Evolutionary conservation across 2,113 vertebrate species (phyloP), one percentile per base, ranked within the genome.

Genomic region (Corythornis cristatus): DNA sequence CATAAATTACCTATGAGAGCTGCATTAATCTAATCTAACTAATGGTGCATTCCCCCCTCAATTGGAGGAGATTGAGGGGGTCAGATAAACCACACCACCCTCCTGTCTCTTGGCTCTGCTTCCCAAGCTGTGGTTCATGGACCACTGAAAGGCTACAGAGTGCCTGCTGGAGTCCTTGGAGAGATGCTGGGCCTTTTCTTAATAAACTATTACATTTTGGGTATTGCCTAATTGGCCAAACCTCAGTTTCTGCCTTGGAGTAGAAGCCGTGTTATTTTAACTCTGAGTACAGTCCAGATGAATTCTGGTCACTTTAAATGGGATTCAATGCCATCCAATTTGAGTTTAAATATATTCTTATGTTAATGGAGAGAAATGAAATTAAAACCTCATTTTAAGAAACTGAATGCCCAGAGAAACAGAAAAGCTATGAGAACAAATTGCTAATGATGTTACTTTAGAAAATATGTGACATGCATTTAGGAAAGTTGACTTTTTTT

Each of bases 331-430:
- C 67, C 82, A 82, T 85, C 37, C 72, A 73, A 68, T 72, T 89
- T 16, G 64, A 94, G 53, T 88, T 93, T 67, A 97, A 97, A 95
- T 93, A 64, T 77, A 71, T 89, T 86, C 79, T 97, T 96, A 94
- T 29, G 74, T 73, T 93, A 43, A 40, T 20, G 60, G 40, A 18
- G 58, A 91, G 78, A 95, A 96, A 93, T 84, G 20, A 89, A 97
- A 95, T 81, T 71, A 73, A 87, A 73, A 17, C 17, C 9, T 87
- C 14, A 9, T 67, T 82, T 85, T 51, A 77, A 62, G 60, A 46
- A 76, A 51, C 22, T 15, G 25, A 62, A 75, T 48, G 6, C 20
- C 40, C 46, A 33, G 14, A 89, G 45, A 71, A 79, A 75, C 9
- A 76, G 61, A 84, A 89, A 57, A 61, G 40, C 25, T 72, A 22